Percentiles rank a stretch among this genome's conserved stretches.
These are phyloP conservation scores for Cinara cedri DNA, from an alignment of 2,888 invertebrate genomes.

Conservation along the genomic window DNA sequence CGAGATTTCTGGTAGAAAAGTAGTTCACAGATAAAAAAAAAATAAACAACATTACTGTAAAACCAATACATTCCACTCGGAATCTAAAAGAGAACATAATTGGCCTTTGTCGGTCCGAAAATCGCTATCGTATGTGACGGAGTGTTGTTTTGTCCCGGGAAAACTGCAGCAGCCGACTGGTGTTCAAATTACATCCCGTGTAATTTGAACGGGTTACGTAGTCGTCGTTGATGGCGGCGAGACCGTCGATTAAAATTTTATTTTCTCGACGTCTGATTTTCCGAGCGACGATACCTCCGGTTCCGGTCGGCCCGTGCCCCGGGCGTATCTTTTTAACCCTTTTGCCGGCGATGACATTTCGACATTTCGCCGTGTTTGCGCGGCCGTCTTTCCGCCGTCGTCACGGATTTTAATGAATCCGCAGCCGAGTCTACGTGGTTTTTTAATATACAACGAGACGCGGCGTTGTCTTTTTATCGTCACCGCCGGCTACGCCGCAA, in stretches of 20 bases:
- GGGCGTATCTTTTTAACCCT: constrained; percentile 5
- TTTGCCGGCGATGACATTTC: constrained; percentile 9
- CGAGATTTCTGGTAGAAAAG: no score
- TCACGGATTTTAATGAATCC: constrained; percentile 49
- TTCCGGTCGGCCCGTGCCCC: background rate
- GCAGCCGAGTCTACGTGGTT: background rate
- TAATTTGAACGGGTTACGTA: constrained; percentile 25
- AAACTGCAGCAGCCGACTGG: background rate
- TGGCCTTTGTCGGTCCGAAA: no score
- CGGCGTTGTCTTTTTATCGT: no score
- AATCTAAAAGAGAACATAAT: no score
- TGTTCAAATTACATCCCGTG: no score
- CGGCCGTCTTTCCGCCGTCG: background rate
- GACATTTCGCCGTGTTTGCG: constrained; percentile 28
- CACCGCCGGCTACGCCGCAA: background rate
- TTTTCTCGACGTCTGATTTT: constrained; percentile 13
- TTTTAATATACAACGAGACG: constrained; percentile 29
- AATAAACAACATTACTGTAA: no score
- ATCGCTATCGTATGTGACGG: background rate
- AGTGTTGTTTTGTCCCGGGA: constrained; percentile 22
- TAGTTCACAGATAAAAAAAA: no score
- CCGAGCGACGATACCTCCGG: constrained; percentile 13
- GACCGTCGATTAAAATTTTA: no score
- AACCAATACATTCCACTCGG: no score
- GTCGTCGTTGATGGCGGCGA: background rate